A percentile compares a stretch with the other conserved stretches of the same genome.
Evolutionary conservation across 2,888 invertebrate species (phyloP).

Genomic region (Punctoribates punctum): DNA sequence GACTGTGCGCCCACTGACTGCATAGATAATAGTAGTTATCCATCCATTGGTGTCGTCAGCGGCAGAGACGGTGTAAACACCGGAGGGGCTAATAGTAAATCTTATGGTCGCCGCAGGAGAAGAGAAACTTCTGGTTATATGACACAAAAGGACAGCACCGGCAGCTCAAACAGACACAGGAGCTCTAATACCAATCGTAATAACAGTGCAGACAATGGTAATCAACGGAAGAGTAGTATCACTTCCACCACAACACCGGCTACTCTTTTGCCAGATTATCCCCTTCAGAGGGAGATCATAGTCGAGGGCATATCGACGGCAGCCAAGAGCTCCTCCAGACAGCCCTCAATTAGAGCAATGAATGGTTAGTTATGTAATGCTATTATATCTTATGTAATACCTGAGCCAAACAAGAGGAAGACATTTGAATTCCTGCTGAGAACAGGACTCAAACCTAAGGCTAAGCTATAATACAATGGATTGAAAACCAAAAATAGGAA

Average conservation of each 20-base stretch:
- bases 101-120: slow-evolving; percentile 49
- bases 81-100: neutral
- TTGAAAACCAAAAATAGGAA: too few species aligned
- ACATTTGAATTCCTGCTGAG: neutral
- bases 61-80: slow-evolving; percentile 19
- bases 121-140: slow-evolving; percentile 49
- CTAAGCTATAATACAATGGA: too few species aligned
- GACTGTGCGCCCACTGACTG: slow-evolving; percentile 64
- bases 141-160: neutral
- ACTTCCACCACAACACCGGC: neutral
- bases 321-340: slow-evolving; percentile 4
- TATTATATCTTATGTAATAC: neutral
- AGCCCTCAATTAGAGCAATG: slow-evolving; percentile 3
- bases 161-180: neutral
- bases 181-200: neutral
- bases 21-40: neutral
- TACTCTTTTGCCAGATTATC: slow-evolving; percentile 47
- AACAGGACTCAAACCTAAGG: too few species aligned
- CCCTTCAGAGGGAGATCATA: slow-evolving; percentile 50
- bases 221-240: neutral
- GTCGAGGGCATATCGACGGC: slow-evolving; percentile 48
- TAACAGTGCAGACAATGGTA: neutral
- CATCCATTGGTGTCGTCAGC: neutral
- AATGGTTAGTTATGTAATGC: slow-evolving; percentile 24
- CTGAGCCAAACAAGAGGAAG: neutral